Evolutionary conservation across 2,797 vertebrate genomes (phyloP), one percentile per base, ranked within the genome.

Genomic region (Gymnothorax reevesii): DNA sequence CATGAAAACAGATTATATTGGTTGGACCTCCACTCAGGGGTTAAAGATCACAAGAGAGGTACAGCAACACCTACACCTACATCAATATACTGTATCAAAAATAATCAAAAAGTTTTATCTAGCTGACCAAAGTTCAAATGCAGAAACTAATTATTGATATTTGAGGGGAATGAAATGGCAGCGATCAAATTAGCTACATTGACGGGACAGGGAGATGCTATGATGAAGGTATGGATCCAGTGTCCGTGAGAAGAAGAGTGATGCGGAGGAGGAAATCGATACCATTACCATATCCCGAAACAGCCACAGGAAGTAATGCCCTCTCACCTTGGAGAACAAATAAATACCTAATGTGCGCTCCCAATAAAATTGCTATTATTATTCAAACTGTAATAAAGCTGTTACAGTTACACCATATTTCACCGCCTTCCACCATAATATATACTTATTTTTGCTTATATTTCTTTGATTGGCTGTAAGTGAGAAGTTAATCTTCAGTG

Each of bases 261-360:
- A 52, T 20, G 85, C 85, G 85, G 86, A 85, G 87, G 86, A 86
- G 88, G 88, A 84, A 73, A 89, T 87, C 88, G 12, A 87, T 87
- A 87, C 42, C 82, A 89, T 89, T 89, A 89, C 33, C 88, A 86
- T 87, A 22, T 22, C 57, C 84, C 80, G 27, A 79, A 17, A 22
- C 17, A 22, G 71, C 69, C 22, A 57, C 9, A n/a, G 52, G 12
- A n/a, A 55, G 66, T 69, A 3, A 25, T 0, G 17, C 66, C n/a
- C 13, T 49, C 8, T 20, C 15, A 17, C 75, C 49, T 3, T 7
- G 15, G 75, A 79, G 20, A 79, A 79, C 15, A 20, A 52, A 54
- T n/a, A 20, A 79, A 79, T 79, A 79, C 7, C 42, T 52, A 20
- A 15, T 54, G 49, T 79, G 52, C 54, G 75, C 9, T 79, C 22